Base-by-base conservation (phyloP, 2,113 vertebrate genomes). In the Quiscalus mexicanus region DNA sequence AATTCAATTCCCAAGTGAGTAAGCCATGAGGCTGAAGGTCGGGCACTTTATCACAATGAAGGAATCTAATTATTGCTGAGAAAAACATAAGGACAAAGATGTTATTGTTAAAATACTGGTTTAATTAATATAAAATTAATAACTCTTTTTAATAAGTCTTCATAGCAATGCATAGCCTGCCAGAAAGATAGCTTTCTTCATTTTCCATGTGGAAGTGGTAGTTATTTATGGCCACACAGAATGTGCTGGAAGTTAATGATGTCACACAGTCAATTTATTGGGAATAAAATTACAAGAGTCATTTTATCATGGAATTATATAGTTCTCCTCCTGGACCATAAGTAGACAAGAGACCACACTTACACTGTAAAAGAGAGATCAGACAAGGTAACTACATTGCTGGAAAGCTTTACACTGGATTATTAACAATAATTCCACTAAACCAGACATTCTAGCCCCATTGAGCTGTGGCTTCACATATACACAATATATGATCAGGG, bases 61-160 rank as follows among this genome's bases (percentile, higher is more conserved):
- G 49, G 71, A 96, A 97, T 96, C 90, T 81, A 81, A 95, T 97
- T 96, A 96, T 59, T 92, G 60, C 89, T 21, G 71, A 90, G 80
- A 53, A 96, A 96, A 97, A 97, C 78, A 77, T 84, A 93, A 90
- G 90, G 84, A 83, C 74, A 85, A 94, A 45, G 33, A 93, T 87
- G 92, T 89, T 94, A 91, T 87, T 93, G 76, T 95, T 90, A 93
- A 92, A 95, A 95, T 94, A 77, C 65, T 92, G 37, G 87, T 74
- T 95, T 95, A 95, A 96, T 97, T 97, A 95, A 94, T 91, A 84
- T 50, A 89, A 96, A 96, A 96, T 91, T 90, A 95, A 92, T 97
- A 89, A 93, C 47, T 59, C 47, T 60, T 53, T 91, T 85, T 45
- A 80, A 82, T 30, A 84, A 91, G 71, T 70, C 71, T 35, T 83